Conservation (phyloP, 2,888 invertebrate species). For the Bombylius discolor region DNA sequence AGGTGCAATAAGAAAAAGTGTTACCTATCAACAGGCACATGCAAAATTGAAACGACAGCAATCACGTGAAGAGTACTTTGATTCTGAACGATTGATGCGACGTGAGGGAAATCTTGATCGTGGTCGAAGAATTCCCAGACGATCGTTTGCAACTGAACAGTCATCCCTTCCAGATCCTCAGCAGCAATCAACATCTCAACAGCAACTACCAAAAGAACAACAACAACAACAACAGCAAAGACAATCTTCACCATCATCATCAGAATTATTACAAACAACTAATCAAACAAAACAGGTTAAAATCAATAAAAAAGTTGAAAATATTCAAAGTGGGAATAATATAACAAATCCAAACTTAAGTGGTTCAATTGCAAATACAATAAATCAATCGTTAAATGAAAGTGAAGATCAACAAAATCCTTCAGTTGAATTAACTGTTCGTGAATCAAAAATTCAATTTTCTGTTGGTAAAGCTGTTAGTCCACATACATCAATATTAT, state of each 20-base stretch:
- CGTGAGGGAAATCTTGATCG: slow-evolving; percentile 22
- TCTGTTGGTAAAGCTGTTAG: slow-evolving; percentile 32
- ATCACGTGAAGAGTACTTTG: slow-evolving; percentile 11
- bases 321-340: slow-evolving; percentile 16
- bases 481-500: slow-evolving; percentile 16
- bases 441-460: slow-evolving; percentile 22
- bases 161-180: slow-evolving; percentile 2
- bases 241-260: not conserved
- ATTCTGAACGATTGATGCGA: slow-evolving; percentile 23
- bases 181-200: not conserved
- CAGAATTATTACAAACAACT: slow-evolving; percentile 15
- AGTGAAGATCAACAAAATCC: not conserved
- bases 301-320: not conserved
- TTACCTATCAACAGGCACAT: too few species aligned
- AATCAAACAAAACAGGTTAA: slow-evolving; percentile 18
- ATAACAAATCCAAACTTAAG: slow-evolving; percentile 17
- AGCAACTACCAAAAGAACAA: slow-evolving; percentile 11
- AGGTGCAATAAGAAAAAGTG: slow-evolving; percentile 19
- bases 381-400: not conserved
- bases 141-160: not conserved
- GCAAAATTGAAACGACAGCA: slow-evolving; percentile 9
- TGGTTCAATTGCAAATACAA: slow-evolving; percentile 11
- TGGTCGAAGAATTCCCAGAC: slow-evolving; percentile 28
- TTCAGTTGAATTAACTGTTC: not conserved
- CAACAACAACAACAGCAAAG: slow-evolving; percentile 5